Evolutionary conservation across 2,113 vertebrate species (phyloP), one percentile per base, ranked within the genome.

Genomic region (Malurus cyaneus): DNA sequence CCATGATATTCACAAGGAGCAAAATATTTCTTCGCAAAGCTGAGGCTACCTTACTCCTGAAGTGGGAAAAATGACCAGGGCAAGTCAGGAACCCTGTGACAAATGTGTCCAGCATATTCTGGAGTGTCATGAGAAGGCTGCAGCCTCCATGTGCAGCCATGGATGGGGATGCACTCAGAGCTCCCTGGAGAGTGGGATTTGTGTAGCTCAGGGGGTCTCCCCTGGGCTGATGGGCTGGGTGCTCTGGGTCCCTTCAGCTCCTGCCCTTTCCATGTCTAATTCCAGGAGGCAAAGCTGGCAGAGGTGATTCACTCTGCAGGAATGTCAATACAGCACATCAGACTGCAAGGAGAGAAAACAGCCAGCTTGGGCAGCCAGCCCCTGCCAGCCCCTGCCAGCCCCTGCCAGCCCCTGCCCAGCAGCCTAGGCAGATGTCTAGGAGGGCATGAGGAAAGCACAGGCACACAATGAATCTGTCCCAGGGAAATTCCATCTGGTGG

Each of bases 111-210:
- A 50, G 49, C 0, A 2, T 18, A 5, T 53, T 65, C 32, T 44
- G 42, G 57, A 60, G 32, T 28, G 50, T 47, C 44, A 7, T 44
- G 47, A 59, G 34, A 52, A 29, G 31, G 41, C 49, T 42, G 62
- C 76, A 88, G 36, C 29, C 42, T 73, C 44, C 36, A 7, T 8
- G 25, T 19, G 32, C 41, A 67, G 66, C 31, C 31, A 14, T 4
- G 24, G 62, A 25, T 72, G 66, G 15, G 64, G 64, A 64, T 3
- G 15, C 8, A 14, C 4, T 8, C 5, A 4, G 69, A 59, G 12
- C 7, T 34, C 46, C 54, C 41, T 3, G 4, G 31, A n/a, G 44
- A 0, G 0, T 23, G 52, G 41, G 42, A n/a, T 79, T 42, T 0
- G 0, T 8, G 28, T 9, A 21, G 36, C 52, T 65, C 28, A 15